Evolutionary conservation across 2,888 invertebrate genomes (phyloP), one percentile per base, ranked within the genome.

Genomic region (Tineola bisselliella): DNA sequence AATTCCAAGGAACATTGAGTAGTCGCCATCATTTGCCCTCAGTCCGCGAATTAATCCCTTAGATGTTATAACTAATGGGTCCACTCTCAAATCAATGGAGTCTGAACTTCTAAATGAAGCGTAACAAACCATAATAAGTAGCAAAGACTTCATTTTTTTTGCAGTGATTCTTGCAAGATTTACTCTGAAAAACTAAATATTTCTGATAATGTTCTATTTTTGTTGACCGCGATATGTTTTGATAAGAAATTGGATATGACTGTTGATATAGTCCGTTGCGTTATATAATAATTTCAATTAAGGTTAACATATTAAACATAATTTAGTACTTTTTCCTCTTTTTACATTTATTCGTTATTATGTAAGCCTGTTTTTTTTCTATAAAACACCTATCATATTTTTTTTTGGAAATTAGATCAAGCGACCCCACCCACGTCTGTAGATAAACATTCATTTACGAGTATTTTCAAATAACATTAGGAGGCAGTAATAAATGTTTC

Each of bases 1-100:
- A 48, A 84, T 71, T 8, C 83, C 81, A 62, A 79, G 72, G 60
- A 74, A 83, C 30, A 77, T 75, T 4, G 68, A 66, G 43, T 73
- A 79, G 2, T 70, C 68, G 0, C 74, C 72, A 62, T 74, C 70
- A 30, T 61, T 63, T 11, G 72, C 69, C 30, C 62, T 66, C n/a
- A 70, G 63, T 0, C 79, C 80, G 8, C 65, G 62, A 3, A 79
- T 66, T 11, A 62, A 54, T 1, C 80, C 80, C 12, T 66, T 68
- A 0, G 62, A 64, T 0, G 73, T 74, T 0, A 63, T 59, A 25
- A 79, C 76, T 2, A 71, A 60, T 2, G 70, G 70, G 30, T 70
- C 65, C 44, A 65, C 61, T 57, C 65, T 63, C 0, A 60, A 54
- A 8, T 38, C 43, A 15, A 54, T 25, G 54, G 54, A 18, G 17